Conservation (phyloP, 2,888 invertebrate genomes). For the Shargacucullia verbasci region DNA sequence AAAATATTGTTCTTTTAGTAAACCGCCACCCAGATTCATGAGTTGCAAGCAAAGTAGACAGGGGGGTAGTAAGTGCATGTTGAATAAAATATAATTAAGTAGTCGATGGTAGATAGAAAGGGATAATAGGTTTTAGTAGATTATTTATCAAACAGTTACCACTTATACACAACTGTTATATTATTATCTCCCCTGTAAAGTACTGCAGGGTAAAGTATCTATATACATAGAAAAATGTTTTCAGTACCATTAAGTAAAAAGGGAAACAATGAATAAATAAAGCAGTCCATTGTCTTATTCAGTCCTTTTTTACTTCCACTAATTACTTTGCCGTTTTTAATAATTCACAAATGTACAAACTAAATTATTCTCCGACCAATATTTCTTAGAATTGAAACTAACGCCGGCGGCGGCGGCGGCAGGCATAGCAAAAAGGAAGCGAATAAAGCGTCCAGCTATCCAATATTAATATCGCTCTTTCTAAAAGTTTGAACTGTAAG, state of each 20-base stretch:
- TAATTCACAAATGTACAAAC: conserved; percentile 16
- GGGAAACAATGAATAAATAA: conserved; percentile 5
- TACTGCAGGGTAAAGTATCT: too few species aligned
- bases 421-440: conserved; percentile 64
- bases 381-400: conserved; percentile 46
- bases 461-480: conserved; percentile 76
- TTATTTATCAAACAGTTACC: background rate
- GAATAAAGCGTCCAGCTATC: conserved; percentile 66
- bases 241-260: background rate
- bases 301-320: conserved; percentile 1
- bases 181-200: background rate
- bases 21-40: too few species aligned
- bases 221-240: background rate
- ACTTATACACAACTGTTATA: background rate
- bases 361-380: conserved; percentile 32
- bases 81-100: background rate
- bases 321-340: conserved; percentile 9
- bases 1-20: too few species aligned
- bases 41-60: too few species aligned
- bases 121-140: too few species aligned
- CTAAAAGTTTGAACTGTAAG: conserved; percentile 79
- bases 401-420: conserved; percentile 14
- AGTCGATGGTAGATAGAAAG: too few species aligned
- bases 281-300: conserved; percentile 4
- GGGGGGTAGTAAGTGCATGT: too few species aligned